Conservation (phyloP, 2,797 vertebrate species). For the Sebastes oblongus region DNA sequence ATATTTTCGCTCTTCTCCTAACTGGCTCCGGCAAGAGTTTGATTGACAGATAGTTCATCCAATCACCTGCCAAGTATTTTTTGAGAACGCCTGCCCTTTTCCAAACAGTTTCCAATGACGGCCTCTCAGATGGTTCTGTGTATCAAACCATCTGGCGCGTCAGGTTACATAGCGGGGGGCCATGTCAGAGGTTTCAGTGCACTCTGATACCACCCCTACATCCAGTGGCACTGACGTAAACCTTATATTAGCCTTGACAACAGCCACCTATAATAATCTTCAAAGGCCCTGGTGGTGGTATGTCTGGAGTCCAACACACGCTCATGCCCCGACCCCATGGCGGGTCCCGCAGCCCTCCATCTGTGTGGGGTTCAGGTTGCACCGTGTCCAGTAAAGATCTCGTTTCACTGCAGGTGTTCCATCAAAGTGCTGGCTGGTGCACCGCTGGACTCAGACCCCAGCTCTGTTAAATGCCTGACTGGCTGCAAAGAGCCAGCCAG, state of each 20-base stretch:
- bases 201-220: slow-evolving; percentile 49
- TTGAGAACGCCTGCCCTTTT: not conserved
- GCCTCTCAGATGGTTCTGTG: too few species aligned
- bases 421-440: slow-evolving; percentile 78
- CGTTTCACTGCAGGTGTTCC: slow-evolving; percentile 85
- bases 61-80: not conserved
- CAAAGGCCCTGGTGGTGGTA: slow-evolving; percentile 68
- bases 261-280: slow-evolving; percentile 78
- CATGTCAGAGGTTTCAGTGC: slow-evolving; percentile 29
- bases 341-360: slow-evolving; percentile 38
- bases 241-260: slow-evolving; percentile 68
- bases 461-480: slow-evolving; percentile 69
- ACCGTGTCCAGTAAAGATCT: slow-evolving; percentile 79
- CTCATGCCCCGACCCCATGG: slow-evolving; percentile 24
- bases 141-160: not conserved
- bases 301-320: slow-evolving; percentile 57
- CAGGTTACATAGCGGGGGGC: not conserved
- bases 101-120: not conserved
- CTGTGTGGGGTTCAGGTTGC: slow-evolving; percentile 76
- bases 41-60: not conserved
- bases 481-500: slow-evolving; percentile 51
- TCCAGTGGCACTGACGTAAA: slow-evolving; percentile 65
- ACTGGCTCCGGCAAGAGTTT: not conserved
- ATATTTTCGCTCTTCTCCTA: too few species aligned
- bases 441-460: slow-evolving; percentile 66